Evolutionary conservation across 2,113 vertebrate genomes (phyloP).

Genomic region (Macheiramphus alcinus): DNA sequence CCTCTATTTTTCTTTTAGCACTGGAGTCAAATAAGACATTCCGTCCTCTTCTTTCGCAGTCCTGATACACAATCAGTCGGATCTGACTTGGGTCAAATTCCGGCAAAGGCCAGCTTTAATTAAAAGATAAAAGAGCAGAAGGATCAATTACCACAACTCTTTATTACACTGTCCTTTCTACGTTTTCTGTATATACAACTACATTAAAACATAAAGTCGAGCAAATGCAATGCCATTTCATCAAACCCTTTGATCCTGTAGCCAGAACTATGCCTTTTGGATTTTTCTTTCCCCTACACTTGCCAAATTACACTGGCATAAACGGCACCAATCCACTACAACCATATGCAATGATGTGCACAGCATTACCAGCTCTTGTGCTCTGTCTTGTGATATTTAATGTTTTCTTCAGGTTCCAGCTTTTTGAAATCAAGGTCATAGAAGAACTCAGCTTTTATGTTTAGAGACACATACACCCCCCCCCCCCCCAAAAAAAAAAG

Average conservation of each 20-base stretch:
- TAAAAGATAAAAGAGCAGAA: constrained; percentile 33
- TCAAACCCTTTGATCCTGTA: not conserved
- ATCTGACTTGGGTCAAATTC: constrained; percentile 96
- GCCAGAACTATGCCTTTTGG: not conserved
- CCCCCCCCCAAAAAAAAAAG: too few species aligned
- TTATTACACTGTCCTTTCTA: not conserved
- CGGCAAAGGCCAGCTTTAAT: constrained; percentile 89
- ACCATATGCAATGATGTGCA: not conserved
- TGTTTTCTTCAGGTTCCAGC: not conserved
- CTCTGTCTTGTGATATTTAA: not conserved
- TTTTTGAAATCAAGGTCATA: not conserved
- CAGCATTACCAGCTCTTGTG: not conserved
- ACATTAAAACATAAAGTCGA: not conserved
- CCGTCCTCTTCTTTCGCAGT: constrained; percentile 93
- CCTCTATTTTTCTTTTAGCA: constrained; percentile 88
- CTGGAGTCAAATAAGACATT: constrained; percentile 98
- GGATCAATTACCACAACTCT: constrained; percentile 7
- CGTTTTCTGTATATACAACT: not conserved
- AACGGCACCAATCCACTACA: not conserved
- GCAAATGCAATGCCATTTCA: not conserved
- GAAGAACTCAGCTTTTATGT: not conserved
- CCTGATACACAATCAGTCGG: constrained; percentile 96
- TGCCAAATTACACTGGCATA: not conserved
- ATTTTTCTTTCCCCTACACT: not conserved
- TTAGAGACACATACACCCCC: not conserved